phyloP scores from a whole-genome alignment of 2,797 vertebrate species.

The Pampus argenteus region DNA sequence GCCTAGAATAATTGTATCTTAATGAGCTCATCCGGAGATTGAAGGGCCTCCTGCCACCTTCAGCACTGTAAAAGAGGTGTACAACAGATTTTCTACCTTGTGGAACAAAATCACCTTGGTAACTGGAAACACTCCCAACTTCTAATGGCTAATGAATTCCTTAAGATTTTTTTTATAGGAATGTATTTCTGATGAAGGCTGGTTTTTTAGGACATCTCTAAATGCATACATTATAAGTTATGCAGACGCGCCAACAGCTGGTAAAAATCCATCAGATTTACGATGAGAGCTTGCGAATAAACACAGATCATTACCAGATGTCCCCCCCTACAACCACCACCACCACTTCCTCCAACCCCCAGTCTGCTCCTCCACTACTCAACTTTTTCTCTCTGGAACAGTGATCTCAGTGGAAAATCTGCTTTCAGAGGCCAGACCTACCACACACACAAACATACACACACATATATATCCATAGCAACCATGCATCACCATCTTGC shows the following conservation, averaged over 20 bases:
- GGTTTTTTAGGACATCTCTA: conserved; percentile 48
- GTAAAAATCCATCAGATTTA: conserved; percentile 69
- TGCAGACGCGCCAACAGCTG: conserved; percentile 42
- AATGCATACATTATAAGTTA: conserved; percentile 36
- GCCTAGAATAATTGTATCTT: conserved; percentile 6
- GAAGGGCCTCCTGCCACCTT: conserved; percentile 22
- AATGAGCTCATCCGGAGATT: conserved; percentile 1
- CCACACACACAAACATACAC: conserved; percentile 28
- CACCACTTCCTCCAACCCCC: conserved; percentile 12
- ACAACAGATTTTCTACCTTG: background rate
- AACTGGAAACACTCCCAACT: conserved; percentile 16
- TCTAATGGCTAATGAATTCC: conserved; percentile 19
- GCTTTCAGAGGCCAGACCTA: conserved; percentile 66
- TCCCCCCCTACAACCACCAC: conserved; percentile 6
- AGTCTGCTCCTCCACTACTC: conserved; percentile 4
- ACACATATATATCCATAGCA: conserved; percentile 43
- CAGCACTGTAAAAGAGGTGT: background rate
- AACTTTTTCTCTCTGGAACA: conserved; percentile 34
- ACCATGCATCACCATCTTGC: conserved; percentile 55
- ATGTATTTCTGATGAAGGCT: conserved; percentile 20
- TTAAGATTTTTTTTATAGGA: conserved; percentile 13
- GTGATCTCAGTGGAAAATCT: conserved; percentile 84
- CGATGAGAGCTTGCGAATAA: conserved; percentile 72
- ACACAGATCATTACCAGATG: conserved; percentile 80
- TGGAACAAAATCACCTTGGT: background rate